phyloP scores from a whole-genome alignment of 2,113 vertebrate species.

The Toxotes jaculatrix region DNA sequence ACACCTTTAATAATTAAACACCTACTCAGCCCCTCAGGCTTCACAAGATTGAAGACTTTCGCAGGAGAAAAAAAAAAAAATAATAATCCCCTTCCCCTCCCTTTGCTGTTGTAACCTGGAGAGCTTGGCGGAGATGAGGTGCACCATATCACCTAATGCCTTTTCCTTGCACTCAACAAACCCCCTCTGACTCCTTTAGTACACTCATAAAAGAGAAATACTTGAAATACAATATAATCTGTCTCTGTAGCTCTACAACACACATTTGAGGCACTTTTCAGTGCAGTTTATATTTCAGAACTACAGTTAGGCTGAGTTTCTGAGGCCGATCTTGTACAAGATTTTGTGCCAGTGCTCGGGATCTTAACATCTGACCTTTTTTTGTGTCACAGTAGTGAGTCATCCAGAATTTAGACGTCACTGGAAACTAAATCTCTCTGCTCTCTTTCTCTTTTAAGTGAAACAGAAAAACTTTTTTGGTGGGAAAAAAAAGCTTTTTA shows the following conservation, averaged over 20 bases:
- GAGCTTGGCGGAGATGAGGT: constrained; percentile 66
- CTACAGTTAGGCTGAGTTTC: not conserved
- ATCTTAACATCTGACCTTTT: not conserved
- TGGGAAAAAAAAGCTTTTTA: not conserved
- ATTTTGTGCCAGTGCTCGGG: not conserved
- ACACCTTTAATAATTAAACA: constrained; percentile 87
- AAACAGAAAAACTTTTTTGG: not conserved
- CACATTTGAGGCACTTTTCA: constrained; percentile 4
- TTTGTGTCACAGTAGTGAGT: not conserved
- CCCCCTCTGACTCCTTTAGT: constrained; percentile 86
- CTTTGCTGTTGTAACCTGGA: constrained; percentile 69
- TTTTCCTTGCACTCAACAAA: constrained; percentile 91
- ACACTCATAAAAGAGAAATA: constrained; percentile 58
- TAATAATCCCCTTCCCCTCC: constrained; percentile 42
- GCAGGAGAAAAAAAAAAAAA: constrained; percentile 32
- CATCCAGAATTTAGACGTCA: not conserved
- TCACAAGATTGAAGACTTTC: constrained; percentile 78
- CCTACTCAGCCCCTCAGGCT: constrained; percentile 78
- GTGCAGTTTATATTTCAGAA: not conserved
- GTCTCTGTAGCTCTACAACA: not conserved
- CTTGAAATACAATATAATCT: constrained; percentile 43
- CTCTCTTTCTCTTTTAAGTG: not conserved
- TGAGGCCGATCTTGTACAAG: not conserved
- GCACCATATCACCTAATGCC: constrained; percentile 82
- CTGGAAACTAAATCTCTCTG: not conserved